Conservation (phyloP, 2,113 vertebrate species). For the Cavia porcellus region DNA sequence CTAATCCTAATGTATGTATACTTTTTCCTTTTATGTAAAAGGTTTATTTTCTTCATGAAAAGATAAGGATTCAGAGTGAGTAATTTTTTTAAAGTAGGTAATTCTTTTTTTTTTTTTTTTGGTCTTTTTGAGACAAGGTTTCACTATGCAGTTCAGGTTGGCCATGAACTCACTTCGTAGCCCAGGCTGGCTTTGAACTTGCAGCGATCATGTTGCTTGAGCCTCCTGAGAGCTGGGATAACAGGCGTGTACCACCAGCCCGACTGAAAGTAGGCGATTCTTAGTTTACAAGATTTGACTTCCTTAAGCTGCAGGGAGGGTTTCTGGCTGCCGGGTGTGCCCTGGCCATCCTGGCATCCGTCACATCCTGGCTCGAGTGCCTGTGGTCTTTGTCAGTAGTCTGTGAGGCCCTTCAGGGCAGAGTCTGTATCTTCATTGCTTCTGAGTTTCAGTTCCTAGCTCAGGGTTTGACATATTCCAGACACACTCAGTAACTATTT, state of each 20-base stretch:
- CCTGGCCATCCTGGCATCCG: rapidly evolving
- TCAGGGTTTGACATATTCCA: background rate
- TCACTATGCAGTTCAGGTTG: background rate
- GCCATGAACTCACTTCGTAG: background rate
- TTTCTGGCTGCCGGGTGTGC: background rate
- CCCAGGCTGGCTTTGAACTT: background rate
- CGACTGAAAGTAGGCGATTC: background rate
- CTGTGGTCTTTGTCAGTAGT: background rate
- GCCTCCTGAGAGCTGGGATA: background rate
- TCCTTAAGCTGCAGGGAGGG: background rate
- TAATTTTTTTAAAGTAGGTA: background rate
- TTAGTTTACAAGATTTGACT: background rate
- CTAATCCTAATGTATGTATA: background rate
- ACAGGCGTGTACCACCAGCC: background rate
- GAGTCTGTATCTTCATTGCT: background rate
- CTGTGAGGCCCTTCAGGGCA: background rate
- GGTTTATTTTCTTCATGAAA: conserved; percentile 9
- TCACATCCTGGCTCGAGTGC: background rate
- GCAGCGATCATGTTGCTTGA: background rate
- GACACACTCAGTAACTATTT: background rate
- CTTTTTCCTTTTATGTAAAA: background rate
- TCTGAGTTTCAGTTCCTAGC: background rate
- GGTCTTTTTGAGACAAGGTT: background rate
- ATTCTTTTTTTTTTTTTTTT: background rate
- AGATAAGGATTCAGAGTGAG: conserved; percentile 8